These are phyloP conservation scores for Oxytorus armatus DNA, from an alignment of 2,888 invertebrate genomes.

Conservation along the genomic window DNA sequence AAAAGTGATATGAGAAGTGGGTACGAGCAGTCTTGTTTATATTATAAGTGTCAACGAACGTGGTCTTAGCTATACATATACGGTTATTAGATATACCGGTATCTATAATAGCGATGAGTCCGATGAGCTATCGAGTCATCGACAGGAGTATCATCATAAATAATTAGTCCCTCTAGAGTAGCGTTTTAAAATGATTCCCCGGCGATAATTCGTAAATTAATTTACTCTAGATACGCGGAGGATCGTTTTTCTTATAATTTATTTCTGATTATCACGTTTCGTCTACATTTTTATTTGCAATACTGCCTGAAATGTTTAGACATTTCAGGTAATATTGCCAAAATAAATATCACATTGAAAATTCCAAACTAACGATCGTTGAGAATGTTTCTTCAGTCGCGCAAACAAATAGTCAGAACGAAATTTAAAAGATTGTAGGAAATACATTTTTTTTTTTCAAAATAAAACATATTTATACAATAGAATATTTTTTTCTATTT, in stretches of 20 bases:
- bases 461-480: too few species aligned
- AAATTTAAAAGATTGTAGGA: too few species aligned
- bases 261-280: not conserved
- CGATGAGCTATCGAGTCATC: not conserved
- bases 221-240: conserved; percentile 18
- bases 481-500: too few species aligned
- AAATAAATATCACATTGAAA: too few species aligned
- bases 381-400: not conserved
- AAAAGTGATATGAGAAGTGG: conserved; percentile 2
- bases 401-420: too few species aligned
- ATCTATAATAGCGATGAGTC: conserved; percentile 2
- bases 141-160: too few species aligned
- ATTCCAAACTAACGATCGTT: too few species aligned
- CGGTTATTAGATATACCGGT: not conserved
- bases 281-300: not conserved
- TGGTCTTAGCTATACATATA: not conserved
- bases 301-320: too few species aligned
- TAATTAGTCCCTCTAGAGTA: conserved; percentile 27
- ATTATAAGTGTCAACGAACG: conserved; percentile 30
- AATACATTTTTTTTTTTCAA: too few species aligned
- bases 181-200: conserved; percentile 65
- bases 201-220: conserved; percentile 25
- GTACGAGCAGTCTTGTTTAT: too few species aligned
- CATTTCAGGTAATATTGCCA: too few species aligned
- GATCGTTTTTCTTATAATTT: not conserved